Evolutionary conservation across 2,113 vertebrate genomes (phyloP).

Genomic region (Pterocles burchelli): DNA sequence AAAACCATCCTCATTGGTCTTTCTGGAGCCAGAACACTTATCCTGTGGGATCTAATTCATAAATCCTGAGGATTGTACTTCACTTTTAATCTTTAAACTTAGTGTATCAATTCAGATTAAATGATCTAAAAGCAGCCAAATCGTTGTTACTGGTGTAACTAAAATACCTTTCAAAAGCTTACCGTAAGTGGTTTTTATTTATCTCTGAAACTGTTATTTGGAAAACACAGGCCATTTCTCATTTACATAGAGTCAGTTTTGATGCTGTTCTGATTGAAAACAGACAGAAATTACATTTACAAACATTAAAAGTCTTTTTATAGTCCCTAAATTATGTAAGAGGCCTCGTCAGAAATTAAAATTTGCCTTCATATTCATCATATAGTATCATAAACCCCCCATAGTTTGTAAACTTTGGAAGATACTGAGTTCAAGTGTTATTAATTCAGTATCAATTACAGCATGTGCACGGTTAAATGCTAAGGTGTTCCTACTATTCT

Average conservation of each 20-base stretch:
- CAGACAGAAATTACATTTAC: background rate
- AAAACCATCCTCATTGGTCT: background rate
- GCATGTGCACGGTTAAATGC: background rate
- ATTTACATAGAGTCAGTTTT: slow-evolving; percentile 17
- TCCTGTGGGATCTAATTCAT: slow-evolving; percentile 15
- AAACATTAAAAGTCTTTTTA: background rate
- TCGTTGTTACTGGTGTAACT: background rate
- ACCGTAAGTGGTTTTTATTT: background rate
- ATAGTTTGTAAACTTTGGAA: background rate
- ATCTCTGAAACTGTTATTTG: background rate
- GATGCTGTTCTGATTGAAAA: background rate
- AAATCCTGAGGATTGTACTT: slow-evolving; percentile 19
- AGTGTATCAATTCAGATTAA: slow-evolving; percentile 17
- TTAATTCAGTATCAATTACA: background rate
- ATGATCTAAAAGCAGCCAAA: background rate
- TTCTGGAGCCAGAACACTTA: background rate
- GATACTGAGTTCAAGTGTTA: background rate
- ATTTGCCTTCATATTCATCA: background rate
- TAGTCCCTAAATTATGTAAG: background rate
- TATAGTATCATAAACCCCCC: background rate
- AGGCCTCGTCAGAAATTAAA: background rate
- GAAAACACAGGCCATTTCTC: background rate
- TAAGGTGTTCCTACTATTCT: background rate
- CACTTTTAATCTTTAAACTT: slow-evolving; percentile 9
- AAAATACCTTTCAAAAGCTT: slow-evolving; percentile 22